Base-by-base conservation (phyloP, 2,888 invertebrate species). In the Diaphora mendica region DNA sequence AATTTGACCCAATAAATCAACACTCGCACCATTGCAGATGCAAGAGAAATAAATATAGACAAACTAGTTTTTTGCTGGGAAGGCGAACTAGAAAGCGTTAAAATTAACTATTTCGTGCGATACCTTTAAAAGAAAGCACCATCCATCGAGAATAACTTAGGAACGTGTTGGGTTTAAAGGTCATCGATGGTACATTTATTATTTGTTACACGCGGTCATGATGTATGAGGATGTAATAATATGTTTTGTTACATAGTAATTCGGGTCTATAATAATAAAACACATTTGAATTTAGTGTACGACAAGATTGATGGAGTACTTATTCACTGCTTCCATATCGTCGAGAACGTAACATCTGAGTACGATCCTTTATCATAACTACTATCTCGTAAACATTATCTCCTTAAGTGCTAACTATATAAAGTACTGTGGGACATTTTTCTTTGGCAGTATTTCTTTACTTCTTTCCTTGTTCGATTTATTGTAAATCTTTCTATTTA, bases 101-200 rank as follows among this genome's bases (percentile, higher is more conserved):
- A 76, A 74, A 81, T 83, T 74, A 83, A 76, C 73, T 75, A 80
- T 79, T 73, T 78, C 76, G 83, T 84, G 85, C 82, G 81, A 82
- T 80, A 84, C 84, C 82, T 35, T 35, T 35, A 35, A 35, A 35
- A 35, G 35, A 82, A 76, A 81, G 78, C 78, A 76, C 72, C 78
- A 86, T 86, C 85, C 82, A 82, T 85, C 79, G 78, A 79, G 70
- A 78, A 79, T 82, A 86, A 83, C 75, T 77, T 70, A 74, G 80
- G 80, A 85, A 87, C 89, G 90, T 90, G 90, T 82, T 77, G 83
- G 89, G 90, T 89, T 84, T 87, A 88, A 87, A 87, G 89, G 87
- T 89, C 82, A 73, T 55, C 30, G 42, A 73, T 76, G 72, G 66
- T 74, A 68, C 51, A 75, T 76, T 77, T 76, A 72, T 75, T 73